phyloP scores from a whole-genome alignment of 2,113 vertebrate species.

The Merops nubicus region DNA sequence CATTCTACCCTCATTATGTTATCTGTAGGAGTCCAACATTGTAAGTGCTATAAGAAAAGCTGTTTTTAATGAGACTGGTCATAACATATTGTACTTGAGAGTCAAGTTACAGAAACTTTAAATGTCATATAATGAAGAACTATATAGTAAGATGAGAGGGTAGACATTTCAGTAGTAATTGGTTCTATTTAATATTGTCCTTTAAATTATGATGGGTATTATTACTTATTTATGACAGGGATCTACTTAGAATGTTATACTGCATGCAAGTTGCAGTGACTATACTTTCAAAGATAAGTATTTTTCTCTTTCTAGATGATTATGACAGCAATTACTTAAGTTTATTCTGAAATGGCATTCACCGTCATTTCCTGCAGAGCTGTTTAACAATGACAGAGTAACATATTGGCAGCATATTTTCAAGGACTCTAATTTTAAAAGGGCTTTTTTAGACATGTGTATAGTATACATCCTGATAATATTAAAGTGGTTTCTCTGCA shows the following conservation, averaged over 20 bases:
- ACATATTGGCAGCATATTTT: neutral
- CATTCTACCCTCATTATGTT: constrained; percentile 78
- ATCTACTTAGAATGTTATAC: constrained; percentile 5
- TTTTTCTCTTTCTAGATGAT: constrained; percentile 24
- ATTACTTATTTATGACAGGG: constrained; percentile 60
- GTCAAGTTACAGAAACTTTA: constrained; percentile 66
- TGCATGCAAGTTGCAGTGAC: neutral
- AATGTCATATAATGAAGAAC: constrained; percentile 60
- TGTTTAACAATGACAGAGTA: neutral
- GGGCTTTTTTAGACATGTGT: neutral
- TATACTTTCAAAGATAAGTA: constrained; percentile 54
- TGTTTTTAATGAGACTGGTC: constrained; percentile 72
- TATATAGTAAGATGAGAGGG: constrained; percentile 56
- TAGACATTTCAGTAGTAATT: constrained; percentile 68
- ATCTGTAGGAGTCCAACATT: constrained; percentile 76
- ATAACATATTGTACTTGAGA: constrained; percentile 68
- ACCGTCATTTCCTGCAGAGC: neutral
- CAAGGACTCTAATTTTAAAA: neutral
- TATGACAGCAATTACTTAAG: neutral
- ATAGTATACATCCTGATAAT: neutral
- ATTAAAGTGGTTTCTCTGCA: neutral
- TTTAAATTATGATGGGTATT: constrained; percentile 57
- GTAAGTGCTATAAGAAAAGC: constrained; percentile 67
- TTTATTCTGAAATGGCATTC: constrained; percentile 1
- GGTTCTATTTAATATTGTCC: constrained; percentile 33